Percentiles rank a stretch among this genome's conserved stretches.
Evolutionary conservation across 2,888 invertebrate genomes (phyloP).

Genomic region (Latrodectus elegans): DNA sequence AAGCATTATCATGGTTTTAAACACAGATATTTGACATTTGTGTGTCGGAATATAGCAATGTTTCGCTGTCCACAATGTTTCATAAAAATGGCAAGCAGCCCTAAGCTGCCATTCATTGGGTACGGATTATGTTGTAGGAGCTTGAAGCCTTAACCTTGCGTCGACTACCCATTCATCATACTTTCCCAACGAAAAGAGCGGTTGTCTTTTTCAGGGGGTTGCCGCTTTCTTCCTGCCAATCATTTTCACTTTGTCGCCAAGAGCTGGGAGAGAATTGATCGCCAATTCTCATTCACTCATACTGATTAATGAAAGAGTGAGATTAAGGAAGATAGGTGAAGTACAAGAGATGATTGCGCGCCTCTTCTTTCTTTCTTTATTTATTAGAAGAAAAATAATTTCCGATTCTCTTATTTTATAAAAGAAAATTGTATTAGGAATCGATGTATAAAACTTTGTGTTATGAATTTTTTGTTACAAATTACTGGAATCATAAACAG

Average conservation of each 20-base stretch:
- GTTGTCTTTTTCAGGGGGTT: conserved; percentile 66
- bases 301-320: no score
- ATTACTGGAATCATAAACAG: no score
- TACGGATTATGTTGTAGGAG: conserved; percentile 66
- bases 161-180: conserved; percentile 67
- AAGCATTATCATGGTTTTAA: neutral
- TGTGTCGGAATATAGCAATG: neutral
- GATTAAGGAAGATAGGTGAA: no score
- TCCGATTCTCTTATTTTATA: no score
- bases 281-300: conserved; percentile 19
- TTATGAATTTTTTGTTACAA: no score
- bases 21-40: neutral
- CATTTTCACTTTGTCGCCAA: conserved; percentile 44
- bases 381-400: no score
- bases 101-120: conserved; percentile 68
- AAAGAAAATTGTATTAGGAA: no score
- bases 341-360: no score
- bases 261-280: neutral
- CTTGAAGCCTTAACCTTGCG: conserved; percentile 65
- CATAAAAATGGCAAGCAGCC: conserved; percentile 65
- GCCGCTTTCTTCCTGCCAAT: conserved; percentile 48
- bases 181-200: conserved; percentile 68
- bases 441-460: no score
- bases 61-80: conserved; percentile 8
- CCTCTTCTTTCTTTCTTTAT: no score